Base-by-base conservation (phyloP, 2,797 vertebrate species). In the Urophycis tenuis region DNA sequence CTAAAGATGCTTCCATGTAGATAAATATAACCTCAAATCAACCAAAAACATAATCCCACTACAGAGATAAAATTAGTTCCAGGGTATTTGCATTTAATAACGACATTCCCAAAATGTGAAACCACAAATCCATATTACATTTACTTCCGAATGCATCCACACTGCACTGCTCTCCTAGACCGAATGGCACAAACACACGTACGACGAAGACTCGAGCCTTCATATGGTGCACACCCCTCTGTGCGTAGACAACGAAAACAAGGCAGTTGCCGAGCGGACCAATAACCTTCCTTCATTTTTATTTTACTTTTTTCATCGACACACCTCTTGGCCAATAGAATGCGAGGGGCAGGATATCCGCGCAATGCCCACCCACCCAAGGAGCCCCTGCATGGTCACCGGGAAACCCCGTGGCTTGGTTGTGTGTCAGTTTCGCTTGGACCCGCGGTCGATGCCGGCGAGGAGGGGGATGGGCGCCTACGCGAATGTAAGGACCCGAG, bases 331-430 rank as follows among this genome's bases (percentile, higher is more conserved):
- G 73, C 92, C 76, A 91, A 92, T 92, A 45, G 32, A 0, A 0
- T 30, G 0, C 6, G 73, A 82, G 79, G 74, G 91, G 87, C 78
- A 79, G 87, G 83, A 76, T 29, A 29, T 74, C 67, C 5, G 15
- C 30, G 9, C 25, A 75, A 87, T 81, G 80, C 60, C 90, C 88
- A 81, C 90, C 92, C 88, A 83, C 78, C 30, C 74, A 81, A 79
- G 74, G 82, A 86, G 93, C 95, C 96, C 96, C 94, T 97, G 96
- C 94, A 91, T 91, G 90, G 92, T 91, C 89, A 91, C 85, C 87
- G 75, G 95, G 94, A 95, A 95, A 95, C 96, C 96, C 96, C 95
- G 95, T 94, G 91, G 90, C 90, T 90, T 93, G 95, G 95, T 93
- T 94, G 95, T 95, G 95, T 96, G 96, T 96, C 96, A 95, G 95